Evolutionary conservation across 2,888 invertebrate species (phyloP).

Genomic region (Cryptus armator): DNA sequence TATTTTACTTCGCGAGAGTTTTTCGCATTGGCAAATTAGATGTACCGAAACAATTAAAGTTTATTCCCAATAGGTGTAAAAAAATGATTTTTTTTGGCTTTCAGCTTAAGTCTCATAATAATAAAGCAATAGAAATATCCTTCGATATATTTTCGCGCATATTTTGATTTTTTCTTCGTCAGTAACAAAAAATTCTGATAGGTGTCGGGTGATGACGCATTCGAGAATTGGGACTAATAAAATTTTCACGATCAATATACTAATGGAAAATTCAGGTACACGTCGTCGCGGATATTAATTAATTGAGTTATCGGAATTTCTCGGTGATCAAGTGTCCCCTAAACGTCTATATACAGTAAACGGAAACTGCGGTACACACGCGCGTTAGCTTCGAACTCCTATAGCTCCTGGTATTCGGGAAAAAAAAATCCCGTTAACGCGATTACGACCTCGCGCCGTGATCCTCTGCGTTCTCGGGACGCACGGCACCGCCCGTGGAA

Average conservation of each 20-base stretch:
- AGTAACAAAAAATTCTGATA: too few species aligned
- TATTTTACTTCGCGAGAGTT: too few species aligned
- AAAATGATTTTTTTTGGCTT: too few species aligned
- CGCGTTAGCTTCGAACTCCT: background rate
- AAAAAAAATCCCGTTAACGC: constrained; percentile 62
- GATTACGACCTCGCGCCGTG: constrained; percentile 62
- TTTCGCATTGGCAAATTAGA: too few species aligned
- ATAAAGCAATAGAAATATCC: too few species aligned
- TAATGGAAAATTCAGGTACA: constrained; percentile 58
- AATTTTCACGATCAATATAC: constrained; percentile 59
- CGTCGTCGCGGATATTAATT: constrained; percentile 44
- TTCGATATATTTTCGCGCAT: too few species aligned
- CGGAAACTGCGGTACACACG: background rate
- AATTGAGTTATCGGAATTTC: constrained; percentile 39
- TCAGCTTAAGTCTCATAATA: too few species aligned
- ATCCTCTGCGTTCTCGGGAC: constrained; percentile 33
- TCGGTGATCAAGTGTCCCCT: constrained; percentile 15
- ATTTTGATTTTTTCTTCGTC: too few species aligned
- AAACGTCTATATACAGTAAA: constrained; percentile 42
- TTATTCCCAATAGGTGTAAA: too few species aligned
- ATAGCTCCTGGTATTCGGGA: constrained; percentile 45
- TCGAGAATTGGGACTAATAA: constrained; percentile 29
- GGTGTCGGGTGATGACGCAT: background rate
- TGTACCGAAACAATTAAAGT: too few species aligned
- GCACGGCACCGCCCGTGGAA: constrained; percentile 40